Evolutionary conservation across 2,113 vertebrate genomes (phyloP), one percentile per base, ranked within the genome.

Genomic region (Emydura subglobosa): DNA sequence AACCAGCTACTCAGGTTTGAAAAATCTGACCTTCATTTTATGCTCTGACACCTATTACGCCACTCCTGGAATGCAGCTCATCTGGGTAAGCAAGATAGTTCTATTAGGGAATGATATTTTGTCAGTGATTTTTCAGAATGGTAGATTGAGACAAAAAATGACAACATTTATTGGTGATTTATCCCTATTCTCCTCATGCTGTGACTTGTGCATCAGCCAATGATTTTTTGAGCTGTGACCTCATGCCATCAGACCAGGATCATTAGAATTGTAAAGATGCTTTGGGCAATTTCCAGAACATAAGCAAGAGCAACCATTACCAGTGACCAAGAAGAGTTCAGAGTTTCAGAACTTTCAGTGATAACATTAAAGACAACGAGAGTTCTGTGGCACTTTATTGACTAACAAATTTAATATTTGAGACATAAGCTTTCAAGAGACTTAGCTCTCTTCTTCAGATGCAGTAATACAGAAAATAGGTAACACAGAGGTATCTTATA

Each of bases 21-120:
- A 89, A 1, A 74, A 76, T 59, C n/a, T 59, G 2, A 0, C n/a
- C n/a, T 4, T 89, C 8, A 19, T 83, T 90, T 85, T 34, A 59
- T 6, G 29, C 2, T 1, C 42, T 82, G 74, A 96, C 93, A 96
- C 96, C 96, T 84, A 79, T 44, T 10, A 91, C 82, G 91, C 90
- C 86, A 93, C 92, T 92, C 87, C 90, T 47, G 6, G 61, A 93
- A 47, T 83, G 83, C 93, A 96, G 79, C 95, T 95, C 97, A 68
- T 14, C 92, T 42, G 93, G 89, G 95, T 68, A 27, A 93, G 25
- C 2, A 50, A 42, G 76, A 79, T 85, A 65, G 24, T 1, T 91
- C 2, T 53, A 89, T 29, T 3, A 34, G 21, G 79, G 51, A 44
- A 86, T 6, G 19, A 85, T 16, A 2, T 42, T 79, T 25, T 10